These are phyloP conservation scores for Myotis planiceps DNA, from an alignment of 2,797 vertebrate species.

Conservation along the genomic window DNA sequence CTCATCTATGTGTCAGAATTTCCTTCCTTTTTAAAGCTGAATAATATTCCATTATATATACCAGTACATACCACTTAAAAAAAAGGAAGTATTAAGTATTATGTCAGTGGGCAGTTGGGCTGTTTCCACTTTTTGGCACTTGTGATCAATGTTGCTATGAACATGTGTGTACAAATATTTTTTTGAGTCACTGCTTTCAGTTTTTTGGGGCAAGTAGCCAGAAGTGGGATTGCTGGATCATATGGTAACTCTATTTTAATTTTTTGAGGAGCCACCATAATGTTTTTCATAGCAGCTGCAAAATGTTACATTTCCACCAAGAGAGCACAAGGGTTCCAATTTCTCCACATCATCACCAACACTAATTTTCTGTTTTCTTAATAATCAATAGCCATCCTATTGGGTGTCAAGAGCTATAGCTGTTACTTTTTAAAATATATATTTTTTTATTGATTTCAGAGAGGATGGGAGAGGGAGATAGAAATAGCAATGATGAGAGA, in stretches of 20 bases:
- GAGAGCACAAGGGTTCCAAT: neutral
- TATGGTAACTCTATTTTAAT: neutral
- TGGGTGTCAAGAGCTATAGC: neutral
- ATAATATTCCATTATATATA: neutral
- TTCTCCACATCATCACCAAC: neutral
- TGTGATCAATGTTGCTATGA: neutral
- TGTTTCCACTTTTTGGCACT: neutral
- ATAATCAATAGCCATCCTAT: neutral
- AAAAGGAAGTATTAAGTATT: neutral
- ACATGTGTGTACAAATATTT: neutral
- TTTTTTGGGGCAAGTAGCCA: neutral
- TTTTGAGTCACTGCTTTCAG: neutral
- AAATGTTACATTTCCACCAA: neutral
- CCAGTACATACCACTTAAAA: too few species aligned
- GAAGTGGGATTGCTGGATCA: neutral
- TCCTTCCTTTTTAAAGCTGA: neutral
- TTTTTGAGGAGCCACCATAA: neutral
- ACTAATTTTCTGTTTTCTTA: conserved; percentile 11
- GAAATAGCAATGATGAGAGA: too few species aligned
- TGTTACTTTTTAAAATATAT: conserved; percentile 9
- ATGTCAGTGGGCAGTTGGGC: neutral
- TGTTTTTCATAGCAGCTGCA: neutral
- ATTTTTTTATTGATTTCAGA: neutral
- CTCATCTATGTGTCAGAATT: neutral
- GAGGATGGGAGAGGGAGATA: too few species aligned